Percentiles rank a stretch among this genome's conserved stretches.
phyloP scores from a whole-genome alignment of 1,140 invertebrate species.

The Stegodyphus mimosarum region DNA sequence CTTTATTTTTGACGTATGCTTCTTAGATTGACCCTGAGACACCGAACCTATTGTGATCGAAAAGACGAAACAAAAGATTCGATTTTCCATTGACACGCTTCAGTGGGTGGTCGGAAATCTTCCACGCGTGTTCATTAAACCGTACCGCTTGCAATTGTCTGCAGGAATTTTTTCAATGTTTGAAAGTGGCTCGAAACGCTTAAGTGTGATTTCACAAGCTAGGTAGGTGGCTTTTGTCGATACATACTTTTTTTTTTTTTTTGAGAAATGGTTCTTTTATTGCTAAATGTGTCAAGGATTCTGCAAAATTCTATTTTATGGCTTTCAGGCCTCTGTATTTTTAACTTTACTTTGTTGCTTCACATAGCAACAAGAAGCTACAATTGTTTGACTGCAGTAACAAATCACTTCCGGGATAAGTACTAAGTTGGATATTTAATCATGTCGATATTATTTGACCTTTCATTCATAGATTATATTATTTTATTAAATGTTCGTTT shows the following conservation, averaged over 20 bases:
- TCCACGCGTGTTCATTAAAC: conserved; percentile 11
- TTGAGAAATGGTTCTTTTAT: background rate
- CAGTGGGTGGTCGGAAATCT: conserved; percentile 19
- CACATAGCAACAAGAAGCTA: no score
- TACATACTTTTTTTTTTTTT: no score
- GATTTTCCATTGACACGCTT: conserved; percentile 32
- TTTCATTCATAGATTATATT: no score
- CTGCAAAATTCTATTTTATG: background rate
- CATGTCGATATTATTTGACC: no score
- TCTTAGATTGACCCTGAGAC: background rate
- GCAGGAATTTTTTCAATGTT: background rate
- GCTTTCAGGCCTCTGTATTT: background rate
- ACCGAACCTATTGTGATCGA: background rate
- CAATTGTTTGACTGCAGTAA: no score
- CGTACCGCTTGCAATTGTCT: background rate
- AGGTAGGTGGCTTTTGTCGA: no score
- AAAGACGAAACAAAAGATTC: conserved; percentile 7
- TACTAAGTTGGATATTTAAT: no score
- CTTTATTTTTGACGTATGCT: no score
- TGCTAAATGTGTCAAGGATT: conserved; percentile 26
- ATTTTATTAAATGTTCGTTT: no score
- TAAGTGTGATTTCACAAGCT: no score
- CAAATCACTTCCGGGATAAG: no score
- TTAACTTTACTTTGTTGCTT: background rate
- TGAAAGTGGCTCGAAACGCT: no score